Conservation (phyloP, 2,797 vertebrate species). For the Acanthopagrus latus region DNA sequence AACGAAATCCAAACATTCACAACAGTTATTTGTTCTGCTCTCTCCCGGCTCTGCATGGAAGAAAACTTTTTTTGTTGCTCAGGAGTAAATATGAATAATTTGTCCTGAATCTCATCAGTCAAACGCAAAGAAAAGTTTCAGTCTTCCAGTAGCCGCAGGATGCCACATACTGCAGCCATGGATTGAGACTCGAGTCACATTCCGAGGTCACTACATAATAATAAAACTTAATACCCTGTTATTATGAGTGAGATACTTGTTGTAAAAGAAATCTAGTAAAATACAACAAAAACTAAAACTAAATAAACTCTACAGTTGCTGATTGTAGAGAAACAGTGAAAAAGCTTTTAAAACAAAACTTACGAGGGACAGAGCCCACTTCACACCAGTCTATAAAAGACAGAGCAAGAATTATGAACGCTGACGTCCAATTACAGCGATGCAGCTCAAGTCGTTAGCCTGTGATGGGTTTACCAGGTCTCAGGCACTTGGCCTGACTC, state of each 20-base stretch:
- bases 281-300: conserved; percentile 24
- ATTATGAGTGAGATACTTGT: not conserved
- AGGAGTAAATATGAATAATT: not conserved
- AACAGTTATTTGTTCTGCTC: not conserved
- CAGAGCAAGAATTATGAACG: conserved; percentile 40
- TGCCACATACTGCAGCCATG: not conserved
- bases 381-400: conserved; percentile 40
- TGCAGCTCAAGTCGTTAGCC: conserved; percentile 34
- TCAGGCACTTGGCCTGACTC: conserved; percentile 20
- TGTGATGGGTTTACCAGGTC: conserved; percentile 54
- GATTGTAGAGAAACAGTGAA: conserved; percentile 23
- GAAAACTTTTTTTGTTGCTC: not conserved
- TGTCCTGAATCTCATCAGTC: not conserved
- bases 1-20: not conserved
- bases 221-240: not conserved
- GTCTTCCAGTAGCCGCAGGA: not conserved
- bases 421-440: conserved; percentile 43
- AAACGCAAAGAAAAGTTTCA: not conserved
- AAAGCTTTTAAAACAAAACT: conserved; percentile 33
- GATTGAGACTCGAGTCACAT: not conserved
- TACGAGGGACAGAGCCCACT: conserved; percentile 43
- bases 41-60: not conserved
- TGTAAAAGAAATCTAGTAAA: conserved; percentile 24
- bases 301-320: conserved; percentile 24
- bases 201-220: conserved; percentile 2